A percentile compares a stretch with the other conserved stretches of the same genome.
phyloP scores from a whole-genome alignment of 2,888 invertebrate genomes.

The Clivina fossor region DNA sequence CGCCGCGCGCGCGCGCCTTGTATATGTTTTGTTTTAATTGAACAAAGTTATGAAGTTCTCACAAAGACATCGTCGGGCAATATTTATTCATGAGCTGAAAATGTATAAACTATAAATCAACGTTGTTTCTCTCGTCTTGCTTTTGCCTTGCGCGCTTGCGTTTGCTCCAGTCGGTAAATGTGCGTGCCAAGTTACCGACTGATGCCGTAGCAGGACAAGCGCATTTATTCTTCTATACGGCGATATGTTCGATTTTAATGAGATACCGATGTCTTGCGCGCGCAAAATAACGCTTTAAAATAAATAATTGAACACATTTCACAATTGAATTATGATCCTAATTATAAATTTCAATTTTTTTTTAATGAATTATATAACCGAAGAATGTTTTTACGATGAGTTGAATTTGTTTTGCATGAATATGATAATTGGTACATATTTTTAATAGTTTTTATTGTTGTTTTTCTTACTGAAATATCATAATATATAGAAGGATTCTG shows the following conservation, averaged over 20 bases:
- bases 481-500: no score
- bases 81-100: constrained; percentile 24
- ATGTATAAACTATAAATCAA: constrained; percentile 22
- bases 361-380: constrained; percentile 10
- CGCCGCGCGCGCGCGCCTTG: no score
- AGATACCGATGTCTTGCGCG: constrained; percentile 15
- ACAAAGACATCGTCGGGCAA: constrained; percentile 12
- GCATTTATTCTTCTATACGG: no score
- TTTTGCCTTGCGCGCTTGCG: no score
- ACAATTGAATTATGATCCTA: constrained; percentile 23
- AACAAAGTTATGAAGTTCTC: constrained; percentile 21
- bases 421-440: constrained; percentile 2
- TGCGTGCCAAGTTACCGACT: background rate
- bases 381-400: background rate
- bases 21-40: constrained; percentile 24
- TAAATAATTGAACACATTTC: constrained; percentile 17
- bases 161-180: constrained; percentile 1
- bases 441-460: background rate
- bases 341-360: constrained; percentile 20
- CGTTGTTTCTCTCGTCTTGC: background rate
- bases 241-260: no score
- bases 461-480: no score
- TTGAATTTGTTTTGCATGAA: constrained; percentile 1
- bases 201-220: background rate
- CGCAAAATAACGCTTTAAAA: constrained; percentile 9